phyloP scores from a whole-genome alignment of 1,140 invertebrate genomes.

The Hycleus phaleratus region DNA sequence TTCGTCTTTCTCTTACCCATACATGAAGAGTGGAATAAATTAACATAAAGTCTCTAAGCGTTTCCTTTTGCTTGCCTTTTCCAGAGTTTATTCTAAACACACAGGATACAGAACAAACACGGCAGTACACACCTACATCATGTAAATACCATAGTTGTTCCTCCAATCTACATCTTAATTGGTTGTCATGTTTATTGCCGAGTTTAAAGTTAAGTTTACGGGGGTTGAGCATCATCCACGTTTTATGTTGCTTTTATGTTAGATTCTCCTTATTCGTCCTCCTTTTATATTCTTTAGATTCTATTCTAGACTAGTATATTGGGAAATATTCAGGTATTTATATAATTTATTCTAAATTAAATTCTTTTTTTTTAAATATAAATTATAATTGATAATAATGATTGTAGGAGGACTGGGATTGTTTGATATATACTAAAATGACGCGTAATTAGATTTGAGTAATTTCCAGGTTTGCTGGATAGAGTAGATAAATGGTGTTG shows the following conservation, averaged over 20 bases:
- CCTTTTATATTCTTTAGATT: neutral
- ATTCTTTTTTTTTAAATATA: too few relatives aligned
- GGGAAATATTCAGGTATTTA: too few relatives aligned
- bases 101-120: slow-evolving; percentile 35
- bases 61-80: slow-evolving; percentile 29
- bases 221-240: slow-evolving; percentile 12
- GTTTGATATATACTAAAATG: neutral
- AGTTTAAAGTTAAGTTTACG: slow-evolving; percentile 31
- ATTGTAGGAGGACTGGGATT: too few relatives aligned
- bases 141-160: slow-evolving; percentile 29
- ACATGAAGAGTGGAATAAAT: slow-evolving; percentile 33
- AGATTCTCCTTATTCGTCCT: neutral
- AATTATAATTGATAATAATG: too few relatives aligned
- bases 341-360: too few relatives aligned
- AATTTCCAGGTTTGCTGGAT: neutral
- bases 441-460: slow-evolving; percentile 2
- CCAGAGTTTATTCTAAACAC: slow-evolving; percentile 35
- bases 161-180: slow-evolving; percentile 43
- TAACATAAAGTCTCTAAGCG: slow-evolving; percentile 35
- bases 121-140: slow-evolving; percentile 34
- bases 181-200: slow-evolving; percentile 42
- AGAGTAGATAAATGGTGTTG: slow-evolving; percentile 8
- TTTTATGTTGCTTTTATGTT: slow-evolving; percentile 30
- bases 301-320: too few relatives aligned
- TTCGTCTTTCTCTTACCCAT: too few relatives aligned